Base-by-base conservation (phyloP, 1,140 invertebrate genomes). In the Drosophila parabipectinata region DNA sequence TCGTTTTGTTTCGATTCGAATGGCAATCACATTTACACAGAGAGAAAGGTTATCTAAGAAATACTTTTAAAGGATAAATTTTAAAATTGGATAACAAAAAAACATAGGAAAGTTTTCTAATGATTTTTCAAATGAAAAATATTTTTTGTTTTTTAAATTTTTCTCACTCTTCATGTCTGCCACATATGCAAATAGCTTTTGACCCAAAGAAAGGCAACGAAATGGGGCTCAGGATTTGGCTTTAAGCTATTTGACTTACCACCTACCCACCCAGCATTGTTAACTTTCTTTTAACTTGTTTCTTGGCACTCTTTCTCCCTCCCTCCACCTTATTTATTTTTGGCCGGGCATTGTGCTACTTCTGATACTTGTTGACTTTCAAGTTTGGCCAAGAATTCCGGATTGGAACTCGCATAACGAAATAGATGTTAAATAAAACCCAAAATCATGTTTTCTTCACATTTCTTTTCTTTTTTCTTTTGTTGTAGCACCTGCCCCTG, bases 401-500 rank as follows among this genome's bases (percentile, higher is more conserved):
- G 39, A 55, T 74, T 74, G 72, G 59, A 63, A 64, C 52, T 57
- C 60, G 68, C 81, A 84, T 84, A 84, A 79, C 62, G 60, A 68
- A 79, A 73, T 77, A 51, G 67, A 69, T 80, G 80, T 72, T 84
- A 77, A 87, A 85, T 84, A 81, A 81, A 87, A 87, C 81, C 48
- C 47, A 58, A 84, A 69, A 66, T 83, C 58, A 59, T 64, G 32
- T 37, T 51, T 48, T 51, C 48, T 14, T 34, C 8, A 0, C 3
- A 18, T 44, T 44, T 10, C 6, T 37, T 37, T 37, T 7, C 9
- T 18, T 18, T 1, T 18, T 44, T 8, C 14, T 39, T 30, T 18
- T 7, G 51, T 39, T 45, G 28, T 60, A 97, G 96, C 96, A 10
- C 95, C 95, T 61, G 94, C 96, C 9, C 96, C 97, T 2, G 93